phyloP scores from a whole-genome alignment of 2,113 vertebrate genomes.

The Coryphaenoides rupestris region DNA sequence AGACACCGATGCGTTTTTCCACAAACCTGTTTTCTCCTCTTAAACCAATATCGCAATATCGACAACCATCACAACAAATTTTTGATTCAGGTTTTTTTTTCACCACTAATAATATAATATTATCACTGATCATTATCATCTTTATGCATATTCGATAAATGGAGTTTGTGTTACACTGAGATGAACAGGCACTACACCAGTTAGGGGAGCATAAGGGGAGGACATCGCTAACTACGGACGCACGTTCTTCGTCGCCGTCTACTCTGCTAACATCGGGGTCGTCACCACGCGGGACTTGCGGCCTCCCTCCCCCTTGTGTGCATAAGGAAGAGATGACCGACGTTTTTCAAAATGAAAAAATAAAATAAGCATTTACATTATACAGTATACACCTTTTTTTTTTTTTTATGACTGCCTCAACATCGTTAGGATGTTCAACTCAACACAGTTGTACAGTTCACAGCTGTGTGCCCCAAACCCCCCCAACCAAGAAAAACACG shows the following conservation, averaged over 20 bases:
- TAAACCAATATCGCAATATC: slow-evolving; percentile 71
- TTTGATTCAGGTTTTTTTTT: slow-evolving; percentile 55
- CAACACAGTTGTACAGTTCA: slow-evolving; percentile 88
- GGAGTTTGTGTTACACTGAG: slow-evolving; percentile 73
- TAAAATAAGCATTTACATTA: slow-evolving; percentile 77
- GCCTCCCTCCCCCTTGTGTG: slow-evolving; percentile 52
- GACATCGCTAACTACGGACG: slow-evolving; percentile 78
- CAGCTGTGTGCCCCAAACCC: too few species aligned
- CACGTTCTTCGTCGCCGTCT: slow-evolving; percentile 69
- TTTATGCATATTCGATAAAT: slow-evolving; percentile 75
- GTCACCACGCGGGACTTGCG: slow-evolving; percentile 60
- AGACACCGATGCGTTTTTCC: slow-evolving; percentile 52
- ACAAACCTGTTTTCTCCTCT: slow-evolving; percentile 69
- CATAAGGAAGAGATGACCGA: slow-evolving; percentile 71
- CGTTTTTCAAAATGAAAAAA: too few species aligned
- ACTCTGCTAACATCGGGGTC: slow-evolving; percentile 65
- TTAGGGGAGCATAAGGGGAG: slow-evolving; percentile 75
- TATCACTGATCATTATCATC: slow-evolving; percentile 67
- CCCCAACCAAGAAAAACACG: too few species aligned
- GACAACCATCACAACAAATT: slow-evolving; percentile 72
- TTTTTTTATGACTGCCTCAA: slow-evolving; percentile 73
- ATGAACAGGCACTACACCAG: slow-evolving; percentile 81
- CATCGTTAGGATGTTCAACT: slow-evolving; percentile 71
- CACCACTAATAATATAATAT: slow-evolving; percentile 58
- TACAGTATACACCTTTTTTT: slow-evolving; percentile 71